These are phyloP conservation scores for Chaetogeoica ovagalla DNA, from an alignment of 2,888 invertebrate species.

Conservation along the genomic window DNA sequence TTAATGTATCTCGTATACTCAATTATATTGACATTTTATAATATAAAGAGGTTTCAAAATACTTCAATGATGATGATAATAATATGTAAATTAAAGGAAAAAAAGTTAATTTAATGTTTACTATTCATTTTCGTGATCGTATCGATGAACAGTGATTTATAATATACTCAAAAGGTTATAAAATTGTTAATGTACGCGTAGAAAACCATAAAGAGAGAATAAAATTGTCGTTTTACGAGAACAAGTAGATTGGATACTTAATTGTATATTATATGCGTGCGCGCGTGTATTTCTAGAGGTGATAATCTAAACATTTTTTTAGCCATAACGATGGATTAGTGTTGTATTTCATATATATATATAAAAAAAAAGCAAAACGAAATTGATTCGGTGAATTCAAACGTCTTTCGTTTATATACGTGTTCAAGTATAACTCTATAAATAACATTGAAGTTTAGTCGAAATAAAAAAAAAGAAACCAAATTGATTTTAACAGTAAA, in stretches of 20 bases:
- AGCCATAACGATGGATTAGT: neutral
- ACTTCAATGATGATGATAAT: neutral
- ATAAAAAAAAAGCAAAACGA: conserved; percentile 21
- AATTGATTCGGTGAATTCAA: neutral
- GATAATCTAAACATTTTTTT: neutral
- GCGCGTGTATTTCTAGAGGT: neutral
- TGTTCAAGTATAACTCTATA: neutral
- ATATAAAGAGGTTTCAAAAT: neutral
- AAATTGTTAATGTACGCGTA: conserved; percentile 32
- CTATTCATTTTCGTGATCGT: conserved; percentile 13
- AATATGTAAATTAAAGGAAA: conserved; percentile 18
- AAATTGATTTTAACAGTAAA: neutral
- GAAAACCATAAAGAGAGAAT: conserved; percentile 38
- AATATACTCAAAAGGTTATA: conserved; percentile 9
- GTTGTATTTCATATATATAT: neutral
- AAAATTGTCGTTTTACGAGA: conserved; percentile 36
- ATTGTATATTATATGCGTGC: neutral
- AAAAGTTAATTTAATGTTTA: conserved; percentile 10
- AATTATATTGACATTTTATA: too few species aligned
- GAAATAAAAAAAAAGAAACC: neutral
- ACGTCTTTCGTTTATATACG: neutral
- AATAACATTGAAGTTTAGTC: neutral
- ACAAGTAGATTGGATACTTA: conserved; percentile 30
- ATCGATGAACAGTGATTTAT: neutral
- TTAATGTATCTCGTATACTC: too few species aligned